Evolutionary conservation across 2,113 vertebrate genomes (phyloP).

Genomic region (Pomatorhinus ruficollis): DNA sequence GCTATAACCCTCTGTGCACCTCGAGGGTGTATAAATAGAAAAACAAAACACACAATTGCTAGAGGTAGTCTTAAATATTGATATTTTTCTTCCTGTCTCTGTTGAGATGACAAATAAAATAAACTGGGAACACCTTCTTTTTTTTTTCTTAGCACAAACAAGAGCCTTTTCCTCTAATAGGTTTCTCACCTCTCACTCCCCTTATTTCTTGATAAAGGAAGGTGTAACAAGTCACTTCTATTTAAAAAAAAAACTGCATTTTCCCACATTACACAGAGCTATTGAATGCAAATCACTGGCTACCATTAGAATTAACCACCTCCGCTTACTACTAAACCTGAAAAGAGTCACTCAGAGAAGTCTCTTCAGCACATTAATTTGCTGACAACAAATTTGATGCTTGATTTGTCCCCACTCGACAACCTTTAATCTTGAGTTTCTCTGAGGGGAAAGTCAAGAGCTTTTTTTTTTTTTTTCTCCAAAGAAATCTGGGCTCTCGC

Average conservation of each 20-base stretch:
- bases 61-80: slow-evolving; percentile 65
- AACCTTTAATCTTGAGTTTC: slow-evolving; percentile 60
- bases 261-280: background rate
- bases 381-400: slow-evolving; percentile 23
- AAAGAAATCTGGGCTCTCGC: background rate
- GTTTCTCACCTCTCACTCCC: slow-evolving; percentile 1
- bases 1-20: slow-evolving; percentile 26
- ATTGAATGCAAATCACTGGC: background rate
- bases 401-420: slow-evolving; percentile 28
- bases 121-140: background rate
- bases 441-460: background rate
- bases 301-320: background rate
- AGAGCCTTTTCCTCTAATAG: slow-evolving; percentile 3
- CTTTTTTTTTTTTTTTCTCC: background rate
- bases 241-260: background rate
- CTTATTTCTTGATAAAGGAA: background rate
- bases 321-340: background rate
- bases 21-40: slow-evolving; percentile 19
- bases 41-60: slow-evolving; percentile 36
- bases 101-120: slow-evolving; percentile 50
- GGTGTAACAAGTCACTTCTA: background rate
- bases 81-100: slow-evolving; percentile 59
- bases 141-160: background rate
- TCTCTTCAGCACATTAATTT: background rate
- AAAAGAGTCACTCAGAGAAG: background rate